Conservation (phyloP, 35 echinoderm and acorn worm genomes). For the Apostichopus californicus region DNA sequence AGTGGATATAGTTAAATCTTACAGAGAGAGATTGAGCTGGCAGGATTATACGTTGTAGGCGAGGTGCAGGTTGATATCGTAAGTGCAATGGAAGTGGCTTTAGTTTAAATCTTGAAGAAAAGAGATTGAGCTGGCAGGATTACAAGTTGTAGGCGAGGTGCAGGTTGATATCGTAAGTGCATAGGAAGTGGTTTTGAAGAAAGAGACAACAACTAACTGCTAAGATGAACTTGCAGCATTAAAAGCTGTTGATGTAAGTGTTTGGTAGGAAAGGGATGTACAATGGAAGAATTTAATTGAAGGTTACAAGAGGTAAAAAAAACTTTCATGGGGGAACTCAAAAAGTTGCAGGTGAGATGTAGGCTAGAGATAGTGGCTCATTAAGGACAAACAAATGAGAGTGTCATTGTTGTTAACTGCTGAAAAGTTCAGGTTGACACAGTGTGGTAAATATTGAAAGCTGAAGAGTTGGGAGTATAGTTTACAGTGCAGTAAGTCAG, state of each 20-base stretch:
- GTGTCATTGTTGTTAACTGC: too few species aligned
- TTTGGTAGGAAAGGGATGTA: too few species aligned
- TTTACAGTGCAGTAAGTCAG: too few species aligned
- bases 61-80: conserved; percentile 93
- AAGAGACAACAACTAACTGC: too few species aligned
- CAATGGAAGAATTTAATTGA: too few species aligned
- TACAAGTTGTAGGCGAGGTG: conserved; percentile 91
- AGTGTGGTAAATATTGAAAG: too few species aligned
- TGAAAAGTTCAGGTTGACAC: too few species aligned
- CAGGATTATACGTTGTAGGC: conserved; percentile 81
- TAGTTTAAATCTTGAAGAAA: background rate
- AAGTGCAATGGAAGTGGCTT: background rate
- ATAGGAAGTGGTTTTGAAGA: background rate
- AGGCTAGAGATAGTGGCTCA: background rate
- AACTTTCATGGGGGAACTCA: too few species aligned
- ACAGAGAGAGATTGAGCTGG: too few species aligned
- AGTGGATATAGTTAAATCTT: background rate
- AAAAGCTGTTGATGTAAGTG: conserved; percentile 60
- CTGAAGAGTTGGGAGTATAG: too few species aligned
- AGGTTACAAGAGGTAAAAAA: too few species aligned
- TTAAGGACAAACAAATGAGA: too few species aligned
- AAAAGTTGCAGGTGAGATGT: conserved; percentile 81
- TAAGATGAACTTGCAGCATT: background rate
- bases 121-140: background rate
- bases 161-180: conserved; percentile 83